Base-by-base conservation (phyloP, 1,140 invertebrate species). In the Oryctes rhinoceros region DNA sequence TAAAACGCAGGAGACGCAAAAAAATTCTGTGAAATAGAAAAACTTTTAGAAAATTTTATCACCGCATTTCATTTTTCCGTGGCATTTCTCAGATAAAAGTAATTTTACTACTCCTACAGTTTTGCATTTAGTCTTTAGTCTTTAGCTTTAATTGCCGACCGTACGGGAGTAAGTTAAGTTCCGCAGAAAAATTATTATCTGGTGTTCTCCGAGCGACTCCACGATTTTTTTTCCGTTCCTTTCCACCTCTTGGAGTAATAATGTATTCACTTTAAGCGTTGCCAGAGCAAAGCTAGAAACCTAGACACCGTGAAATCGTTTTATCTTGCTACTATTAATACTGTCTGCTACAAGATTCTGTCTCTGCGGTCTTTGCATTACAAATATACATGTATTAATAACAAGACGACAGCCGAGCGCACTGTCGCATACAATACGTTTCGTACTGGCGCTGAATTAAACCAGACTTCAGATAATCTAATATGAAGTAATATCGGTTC, bases 401-500 rank as follows among this genome's bases (percentile, higher is more conserved):
- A 71, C 65, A 71, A 71, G 65, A 71, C 65, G 65, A 24, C 35
- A 15, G 65, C 53, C 3, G 35, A 71, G 65, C 65, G 20, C 20
- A 71, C 20, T 71, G 65, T 71, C 65, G 20, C 65, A 24, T 71
- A 71, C 65, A 71, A 71, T 71, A 35, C 65, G 35, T 24, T 71
- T 71, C 20, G 65, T 71, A 35, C 24, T 35, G 7, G 65, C 4
- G 65, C 15, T 71, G 65, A 71, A 71, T 71, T 71, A 71, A 71
- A 71, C 65, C 65, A 71, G 65, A 71, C 65, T 71, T 71, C 65
- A 24, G 24, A 18, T 71, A 71, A 71, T 71, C 65, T 71, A 71
- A 71, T 71, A 71, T 71, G 65, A 71, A 71, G 65, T 71, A 71
- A 24, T 20, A 71, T 71, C 20, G 65, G 65, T 37, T 37, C 18